A percentile compares a stretch with the other conserved stretches of the same genome.
Evolutionary conservation across 2,113 vertebrate genomes (phyloP).

Genomic region (Epinephelus fuscoguttatus): DNA sequence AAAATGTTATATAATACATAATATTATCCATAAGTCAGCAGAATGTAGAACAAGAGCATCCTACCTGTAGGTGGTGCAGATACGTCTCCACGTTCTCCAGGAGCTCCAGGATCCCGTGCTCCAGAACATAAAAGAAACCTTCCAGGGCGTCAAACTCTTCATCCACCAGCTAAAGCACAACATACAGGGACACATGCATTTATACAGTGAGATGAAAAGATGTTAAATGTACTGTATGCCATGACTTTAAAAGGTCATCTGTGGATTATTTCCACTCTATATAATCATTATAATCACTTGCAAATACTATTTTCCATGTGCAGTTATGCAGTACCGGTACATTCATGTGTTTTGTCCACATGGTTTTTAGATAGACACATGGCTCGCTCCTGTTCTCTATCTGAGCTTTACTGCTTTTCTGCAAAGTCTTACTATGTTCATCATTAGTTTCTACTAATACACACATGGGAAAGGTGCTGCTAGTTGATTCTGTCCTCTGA

Average conservation of each 20-base stretch:
- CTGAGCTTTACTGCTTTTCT: neutral
- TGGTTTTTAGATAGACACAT: neutral
- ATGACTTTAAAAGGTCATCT: neutral
- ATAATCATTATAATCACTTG: too few relatives aligned
- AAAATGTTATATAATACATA: too few relatives aligned
- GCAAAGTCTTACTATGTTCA: too few relatives aligned
- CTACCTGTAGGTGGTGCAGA: constrained; percentile 89
- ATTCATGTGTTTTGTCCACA: neutral
- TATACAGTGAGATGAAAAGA: neutral
- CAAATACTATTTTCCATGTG: too few relatives aligned
- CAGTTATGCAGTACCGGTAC: too few relatives aligned
- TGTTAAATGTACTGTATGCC: neutral
- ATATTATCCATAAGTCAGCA: too few relatives aligned
- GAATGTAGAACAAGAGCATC: neutral
- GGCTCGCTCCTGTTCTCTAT: neutral
- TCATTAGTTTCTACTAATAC: too few relatives aligned
- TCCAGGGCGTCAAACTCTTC: constrained; percentile 91
- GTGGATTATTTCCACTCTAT: too few relatives aligned
- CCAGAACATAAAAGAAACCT: constrained; percentile 89
- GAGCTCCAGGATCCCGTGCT: constrained; percentile 85
- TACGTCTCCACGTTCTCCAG: constrained; percentile 88
- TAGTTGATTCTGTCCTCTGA: neutral
- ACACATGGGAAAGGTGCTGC: neutral
- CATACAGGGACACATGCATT: neutral
- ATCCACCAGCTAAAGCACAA: constrained; percentile 87